phyloP scores from a whole-genome alignment of 1,140 invertebrate genomes.

The Venturia canescens region DNA sequence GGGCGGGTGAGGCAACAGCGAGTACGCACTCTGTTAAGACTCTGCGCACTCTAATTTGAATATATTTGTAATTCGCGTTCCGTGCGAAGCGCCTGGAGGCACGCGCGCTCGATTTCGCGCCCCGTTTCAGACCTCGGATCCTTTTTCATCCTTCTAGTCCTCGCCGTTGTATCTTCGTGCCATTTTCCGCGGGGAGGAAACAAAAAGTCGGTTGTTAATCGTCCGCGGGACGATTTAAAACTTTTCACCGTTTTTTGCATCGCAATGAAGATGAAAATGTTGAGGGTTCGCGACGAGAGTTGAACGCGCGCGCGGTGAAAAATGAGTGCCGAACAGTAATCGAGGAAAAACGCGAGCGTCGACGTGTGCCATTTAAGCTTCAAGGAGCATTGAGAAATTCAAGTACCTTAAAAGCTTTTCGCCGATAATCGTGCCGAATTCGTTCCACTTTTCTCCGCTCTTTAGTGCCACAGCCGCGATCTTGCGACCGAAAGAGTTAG shows the following conservation, averaged over 20 bases:
- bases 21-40: not conserved
- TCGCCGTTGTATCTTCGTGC: not conserved
- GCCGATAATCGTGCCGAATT: no score
- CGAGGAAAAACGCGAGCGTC: not conserved
- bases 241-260: no score
- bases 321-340: not conserved
- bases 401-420: no score
- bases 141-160: not conserved
- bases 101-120: not conserved
- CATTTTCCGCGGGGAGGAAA: not conserved
- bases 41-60: constrained; percentile 36
- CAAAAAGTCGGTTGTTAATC: no score
- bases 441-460: no score
- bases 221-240: no score
- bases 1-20: not conserved
- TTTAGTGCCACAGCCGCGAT: no score
- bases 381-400: no score
- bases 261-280: no score
- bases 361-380: not conserved
- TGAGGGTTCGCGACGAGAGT: no score
- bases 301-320: no score
- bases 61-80: constrained; percentile 38
- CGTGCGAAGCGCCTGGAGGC: constrained; percentile 1
- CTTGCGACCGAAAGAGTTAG: no score
- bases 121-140: constrained; percentile 15